Percentiles rank a stretch among this genome's conserved stretches.
These are phyloP conservation scores for Plebejus melissa DNA, from an alignment of 2,888 invertebrate species.

Conservation along the genomic window DNA sequence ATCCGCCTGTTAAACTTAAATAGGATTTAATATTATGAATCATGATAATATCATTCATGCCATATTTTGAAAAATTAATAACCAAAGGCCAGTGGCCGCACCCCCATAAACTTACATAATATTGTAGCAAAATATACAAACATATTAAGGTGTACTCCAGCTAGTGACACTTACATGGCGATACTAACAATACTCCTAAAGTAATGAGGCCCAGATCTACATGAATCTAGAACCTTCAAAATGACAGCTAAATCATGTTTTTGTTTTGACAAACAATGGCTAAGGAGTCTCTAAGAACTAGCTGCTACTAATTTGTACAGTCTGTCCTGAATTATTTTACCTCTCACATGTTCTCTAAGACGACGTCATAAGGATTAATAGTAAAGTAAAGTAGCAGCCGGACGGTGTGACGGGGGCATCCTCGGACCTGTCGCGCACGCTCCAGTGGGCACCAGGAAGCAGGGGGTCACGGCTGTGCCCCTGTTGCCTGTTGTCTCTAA, in stretches of 20 bases:
- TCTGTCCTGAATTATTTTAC: not conserved
- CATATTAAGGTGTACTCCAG: too few relatives aligned
- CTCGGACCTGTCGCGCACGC: constrained; percentile 13
- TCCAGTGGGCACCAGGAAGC: constrained; percentile 2
- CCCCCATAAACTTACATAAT: too few relatives aligned
- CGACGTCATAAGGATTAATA: not conserved
- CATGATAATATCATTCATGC: too few relatives aligned
- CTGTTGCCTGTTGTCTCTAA: not conserved
- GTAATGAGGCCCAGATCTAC: not conserved
- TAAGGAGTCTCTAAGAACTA: not conserved
- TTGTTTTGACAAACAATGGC: not conserved
- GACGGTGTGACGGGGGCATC: not conserved
- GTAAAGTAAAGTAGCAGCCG: not conserved
- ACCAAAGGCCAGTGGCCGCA: too few relatives aligned
- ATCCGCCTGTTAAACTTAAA: too few relatives aligned
- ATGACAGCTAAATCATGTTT: not conserved
- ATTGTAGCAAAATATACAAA: too few relatives aligned
- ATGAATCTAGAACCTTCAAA: not conserved
- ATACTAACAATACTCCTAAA: not conserved
- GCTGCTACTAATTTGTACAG: not conserved
- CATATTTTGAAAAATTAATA: too few relatives aligned
- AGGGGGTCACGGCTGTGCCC: constrained; percentile 14
- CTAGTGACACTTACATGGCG: too few relatives aligned
- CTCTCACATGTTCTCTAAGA: not conserved
- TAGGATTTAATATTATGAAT: too few relatives aligned